These are phyloP conservation scores for Gortyna flavago DNA, from an alignment of 2,888 invertebrate genomes.

Conservation along the genomic window DNA sequence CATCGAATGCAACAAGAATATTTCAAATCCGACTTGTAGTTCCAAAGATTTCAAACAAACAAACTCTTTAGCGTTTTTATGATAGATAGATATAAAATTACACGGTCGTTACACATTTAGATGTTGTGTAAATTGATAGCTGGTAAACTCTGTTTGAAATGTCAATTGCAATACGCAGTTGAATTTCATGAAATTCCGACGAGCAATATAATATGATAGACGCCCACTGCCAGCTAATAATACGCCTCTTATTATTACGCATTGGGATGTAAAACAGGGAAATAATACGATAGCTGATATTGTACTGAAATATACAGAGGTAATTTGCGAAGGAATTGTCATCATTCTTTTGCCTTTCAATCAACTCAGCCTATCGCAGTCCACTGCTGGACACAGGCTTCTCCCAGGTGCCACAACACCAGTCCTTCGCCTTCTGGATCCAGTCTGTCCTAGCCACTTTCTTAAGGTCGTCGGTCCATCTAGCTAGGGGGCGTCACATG, in stretches of 20 bases:
- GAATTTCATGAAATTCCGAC: slow-evolving; percentile 32
- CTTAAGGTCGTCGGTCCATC: no score
- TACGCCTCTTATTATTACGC: slow-evolving; percentile 61
- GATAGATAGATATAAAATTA: background rate
- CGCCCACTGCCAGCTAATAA: slow-evolving; percentile 60
- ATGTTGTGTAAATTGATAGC: slow-evolving; percentile 52
- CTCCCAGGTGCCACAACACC: no score
- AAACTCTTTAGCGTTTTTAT: background rate
- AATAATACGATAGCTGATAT: slow-evolving; percentile 20
- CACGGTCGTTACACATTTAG: slow-evolving; percentile 16
- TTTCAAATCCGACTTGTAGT: background rate
- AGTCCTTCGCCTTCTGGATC: no score
- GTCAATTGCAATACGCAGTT: slow-evolving; percentile 51
- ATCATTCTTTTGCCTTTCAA: background rate
- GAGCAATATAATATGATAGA: slow-evolving; percentile 49
- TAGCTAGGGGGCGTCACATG: no score
- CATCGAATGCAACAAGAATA: no score
- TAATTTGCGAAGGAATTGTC: background rate
- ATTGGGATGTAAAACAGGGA: slow-evolving; percentile 22
- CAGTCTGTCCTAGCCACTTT: no score
- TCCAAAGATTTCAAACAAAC: background rate
- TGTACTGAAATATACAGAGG: background rate
- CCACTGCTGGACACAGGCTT: background rate
- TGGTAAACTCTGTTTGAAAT: slow-evolving; percentile 19
- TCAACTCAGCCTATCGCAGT: background rate